These are phyloP conservation scores for Odocoileus hemionus DNA, from an alignment of 2,113 vertebrate species.

Conservation along the genomic window DNA sequence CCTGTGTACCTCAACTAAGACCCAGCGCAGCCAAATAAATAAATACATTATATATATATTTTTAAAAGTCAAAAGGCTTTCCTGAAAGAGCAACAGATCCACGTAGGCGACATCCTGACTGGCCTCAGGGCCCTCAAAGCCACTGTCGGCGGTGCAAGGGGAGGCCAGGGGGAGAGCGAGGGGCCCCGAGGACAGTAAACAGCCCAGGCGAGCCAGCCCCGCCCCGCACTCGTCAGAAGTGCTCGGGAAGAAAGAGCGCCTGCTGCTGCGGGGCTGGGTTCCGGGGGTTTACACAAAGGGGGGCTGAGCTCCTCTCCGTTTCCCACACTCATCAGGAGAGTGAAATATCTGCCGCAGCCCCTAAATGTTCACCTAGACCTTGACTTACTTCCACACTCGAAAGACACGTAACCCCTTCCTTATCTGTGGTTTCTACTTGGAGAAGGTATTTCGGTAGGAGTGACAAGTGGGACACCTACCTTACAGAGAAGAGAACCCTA, in stretches of 20 bases:
- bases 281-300: fast-evolving
- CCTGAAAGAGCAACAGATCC: neutral
- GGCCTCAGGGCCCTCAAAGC: neutral
- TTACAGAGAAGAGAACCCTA: neutral
- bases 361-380: neutral
- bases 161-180: fast-evolving
- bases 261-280: fast-evolving
- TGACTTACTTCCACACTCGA: neutral
- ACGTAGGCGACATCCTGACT: fast-evolving
- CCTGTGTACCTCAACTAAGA: neutral
- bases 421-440: neutral
- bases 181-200: fast-evolving
- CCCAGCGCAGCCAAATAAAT: neutral
- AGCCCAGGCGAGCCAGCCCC: fast-evolving
- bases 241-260: fast-evolving
- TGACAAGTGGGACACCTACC: fast-evolving
- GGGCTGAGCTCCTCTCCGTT: fast-evolving
- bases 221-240: fast-evolving
- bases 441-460: neutral
- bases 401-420: neutral
- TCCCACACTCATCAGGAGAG: neutral
- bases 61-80: neutral
- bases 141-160: neutral
- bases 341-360: neutral
- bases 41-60: neutral